Evolutionary conservation across 2,113 vertebrate species (phyloP), one percentile per base, ranked within the genome.

Genomic region (Athene cunicularia): DNA sequence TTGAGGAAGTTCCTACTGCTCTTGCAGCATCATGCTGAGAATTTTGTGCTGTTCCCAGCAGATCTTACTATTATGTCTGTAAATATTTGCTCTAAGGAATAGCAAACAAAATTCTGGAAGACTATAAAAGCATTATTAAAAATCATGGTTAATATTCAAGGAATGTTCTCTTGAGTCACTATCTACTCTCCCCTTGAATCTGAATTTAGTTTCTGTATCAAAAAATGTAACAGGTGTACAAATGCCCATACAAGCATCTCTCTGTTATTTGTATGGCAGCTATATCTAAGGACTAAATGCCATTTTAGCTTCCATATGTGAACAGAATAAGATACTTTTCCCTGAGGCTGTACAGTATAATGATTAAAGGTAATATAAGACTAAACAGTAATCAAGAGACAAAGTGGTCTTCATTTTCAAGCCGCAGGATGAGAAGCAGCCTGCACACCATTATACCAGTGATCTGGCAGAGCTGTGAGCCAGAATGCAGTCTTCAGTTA

Each of bases 41-140:
- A 76, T 79, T 97, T 94, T 64, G 30, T 89, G 80, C 86, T 93
- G 88, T 95, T 97, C 92, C 95, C 90, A 97, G 88, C 90, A 95
- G 91, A 95, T 94, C 80, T 53, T 79, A 59, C 72, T 93, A 14
- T 96, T 94, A 75, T 95, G 92, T 92, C 92, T 93, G 95, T 95
- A 97, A 97, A 95, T 93, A 97, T 97, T 97, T 97, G 86, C 82
- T 89, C 82, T 49, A 33, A 93, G 77, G 64, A 88, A 85, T 37
- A 88, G 63, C 93, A 97, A 95, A 93, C 82, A 96, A 67, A 5
- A 75, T 72, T 92, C 73, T 79, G 86, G 83, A 28, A 81, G 86
- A 5, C 59, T 75, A 32, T 26, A 52, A 80, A 88, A 89, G 41
- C 33, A 27, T 75, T 79, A 39, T 90, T 94, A 45, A 66, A 82